These are phyloP conservation scores for Protaetia brevitarsis DNA, from an alignment of 1,140 invertebrate species.

Conservation along the genomic window DNA sequence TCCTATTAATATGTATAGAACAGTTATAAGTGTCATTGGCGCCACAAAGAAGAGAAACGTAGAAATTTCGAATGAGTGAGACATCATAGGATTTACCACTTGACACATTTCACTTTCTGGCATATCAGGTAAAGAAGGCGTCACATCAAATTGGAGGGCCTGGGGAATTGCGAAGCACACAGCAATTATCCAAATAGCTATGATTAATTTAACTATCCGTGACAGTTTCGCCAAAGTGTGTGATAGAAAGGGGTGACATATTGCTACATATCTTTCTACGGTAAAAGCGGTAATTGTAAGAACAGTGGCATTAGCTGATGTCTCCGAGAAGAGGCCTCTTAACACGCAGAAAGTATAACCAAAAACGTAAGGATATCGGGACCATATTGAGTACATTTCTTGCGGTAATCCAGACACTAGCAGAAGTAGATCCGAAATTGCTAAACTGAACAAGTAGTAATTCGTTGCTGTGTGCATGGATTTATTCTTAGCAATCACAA, in stretches of 20 bases:
- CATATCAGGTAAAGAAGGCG: slow-evolving; percentile 55
- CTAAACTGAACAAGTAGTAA: slow-evolving; percentile 76
- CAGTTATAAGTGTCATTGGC: slow-evolving; percentile 71
- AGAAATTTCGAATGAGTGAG: slow-evolving; percentile 68
- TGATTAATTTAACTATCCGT: slow-evolving; percentile 66
- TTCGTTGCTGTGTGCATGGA: slow-evolving; percentile 76
- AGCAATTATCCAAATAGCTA: slow-evolving; percentile 65
- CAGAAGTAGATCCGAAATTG: slow-evolving; percentile 73
- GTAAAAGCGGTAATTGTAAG: slow-evolving; percentile 93
- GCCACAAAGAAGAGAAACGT: slow-evolving; percentile 75
- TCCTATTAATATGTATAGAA: slow-evolving; percentile 69
- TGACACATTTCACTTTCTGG: slow-evolving; percentile 42
- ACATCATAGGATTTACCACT: slow-evolving; percentile 50
- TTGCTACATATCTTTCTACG: slow-evolving; percentile 90
- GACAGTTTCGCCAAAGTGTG: slow-evolving; percentile 81
- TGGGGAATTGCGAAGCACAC: slow-evolving; percentile 76
- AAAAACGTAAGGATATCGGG: slow-evolving; percentile 81
- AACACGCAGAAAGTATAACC: slow-evolving; percentile 82
- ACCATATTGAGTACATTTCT: slow-evolving; percentile 70
- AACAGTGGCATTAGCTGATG: slow-evolving; percentile 90
- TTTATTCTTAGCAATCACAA: slow-evolving; percentile 74
- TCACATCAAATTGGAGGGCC: slow-evolving; percentile 59
- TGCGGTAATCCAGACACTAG: slow-evolving; percentile 62
- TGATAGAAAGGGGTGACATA: slow-evolving; percentile 86
- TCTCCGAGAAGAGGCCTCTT: slow-evolving; percentile 80